Conservation (phyloP, 37 sponge, comb jelly and placozoan genomes). For the Trichoplax adhaerens region DNA sequence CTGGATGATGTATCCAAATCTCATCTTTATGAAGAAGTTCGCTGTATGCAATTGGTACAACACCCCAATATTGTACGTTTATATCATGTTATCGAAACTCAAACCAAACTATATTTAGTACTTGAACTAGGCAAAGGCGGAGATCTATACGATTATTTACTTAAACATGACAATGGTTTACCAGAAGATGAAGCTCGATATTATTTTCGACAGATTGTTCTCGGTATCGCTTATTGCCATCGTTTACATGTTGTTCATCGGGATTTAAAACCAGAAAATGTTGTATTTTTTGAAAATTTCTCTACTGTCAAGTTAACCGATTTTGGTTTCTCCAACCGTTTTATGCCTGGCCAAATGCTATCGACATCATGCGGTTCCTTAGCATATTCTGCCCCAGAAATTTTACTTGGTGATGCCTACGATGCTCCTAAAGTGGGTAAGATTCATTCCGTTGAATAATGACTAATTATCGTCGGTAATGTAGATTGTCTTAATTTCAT, state of each 20-base stretch:
- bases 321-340: slow-evolving; percentile 81
- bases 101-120: slow-evolving; percentile 80
- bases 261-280: slow-evolving; percentile 92
- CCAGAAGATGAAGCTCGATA: slow-evolving; percentile 43
- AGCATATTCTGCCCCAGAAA: slow-evolving; percentile 93
- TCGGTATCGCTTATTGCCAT: slow-evolving; percentile 89
- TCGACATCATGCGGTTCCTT: slow-evolving; percentile 83
- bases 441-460: slow-evolving; percentile 2
- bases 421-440: slow-evolving; percentile 76
- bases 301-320: slow-evolving; percentile 72
- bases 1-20: slow-evolving; percentile 71
- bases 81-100: slow-evolving; percentile 91
- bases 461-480: not conserved
- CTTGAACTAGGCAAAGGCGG: slow-evolving; percentile 89
- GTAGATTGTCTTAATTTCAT: slow-evolving; percentile 4
- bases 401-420: slow-evolving; percentile 82
- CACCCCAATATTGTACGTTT: slow-evolving; percentile 89
- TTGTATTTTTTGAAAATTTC: slow-evolving; percentile 58
- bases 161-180: slow-evolving; percentile 55
- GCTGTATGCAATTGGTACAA: slow-evolving; percentile 87
- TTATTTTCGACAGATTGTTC: slow-evolving; percentile 68
- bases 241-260: slow-evolving; percentile 85
- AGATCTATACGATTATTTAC: slow-evolving; percentile 80
- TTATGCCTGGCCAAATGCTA: slow-evolving; percentile 82
- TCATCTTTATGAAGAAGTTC: slow-evolving; percentile 86